Conservation (phyloP, 2,888 invertebrate genomes). For the Caenorhabditis imperialis region DNA sequence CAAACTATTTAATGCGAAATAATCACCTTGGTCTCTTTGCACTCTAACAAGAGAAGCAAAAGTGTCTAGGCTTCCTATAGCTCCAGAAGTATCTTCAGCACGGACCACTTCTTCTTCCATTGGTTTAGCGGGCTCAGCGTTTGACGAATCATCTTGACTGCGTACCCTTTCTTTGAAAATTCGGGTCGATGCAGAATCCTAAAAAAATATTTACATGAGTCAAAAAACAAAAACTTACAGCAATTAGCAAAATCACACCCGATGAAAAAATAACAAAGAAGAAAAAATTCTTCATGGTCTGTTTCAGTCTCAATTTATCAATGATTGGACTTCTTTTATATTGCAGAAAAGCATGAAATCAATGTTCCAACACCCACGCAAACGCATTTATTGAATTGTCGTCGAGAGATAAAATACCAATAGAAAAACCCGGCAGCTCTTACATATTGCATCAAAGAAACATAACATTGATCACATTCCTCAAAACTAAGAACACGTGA, state of each 20-base stretch:
- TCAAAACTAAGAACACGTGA: conserved; percentile 13
- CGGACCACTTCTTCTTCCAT: neutral
- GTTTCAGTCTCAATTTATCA: neutral
- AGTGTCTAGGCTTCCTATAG: conserved; percentile 20
- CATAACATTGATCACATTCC: conserved; percentile 16
- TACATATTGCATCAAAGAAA: conserved; percentile 9
- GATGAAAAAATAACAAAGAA: neutral
- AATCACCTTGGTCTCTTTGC: conserved; percentile 40
- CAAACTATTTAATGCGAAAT: neutral
- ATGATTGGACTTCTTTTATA: conserved; percentile 1
- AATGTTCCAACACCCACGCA: conserved; percentile 16
- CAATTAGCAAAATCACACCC: neutral
- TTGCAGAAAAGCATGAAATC: neutral
- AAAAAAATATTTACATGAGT: neutral
- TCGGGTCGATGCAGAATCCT: conserved; percentile 15
- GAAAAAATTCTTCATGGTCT: neutral
- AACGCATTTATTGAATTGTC: conserved; percentile 23
- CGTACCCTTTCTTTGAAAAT: conserved; percentile 33
- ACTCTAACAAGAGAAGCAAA: conserved; percentile 25
- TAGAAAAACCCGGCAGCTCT: conserved; percentile 3
- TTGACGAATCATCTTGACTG: neutral
- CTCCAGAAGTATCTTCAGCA: too few species aligned
- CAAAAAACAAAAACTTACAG: neutral
- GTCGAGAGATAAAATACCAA: conserved; percentile 5
- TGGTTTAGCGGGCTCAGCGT: neutral